These are phyloP conservation scores for Apostichopus leukothele DNA, from an alignment of 53 echinoderm and acorn worm genomes.

Conservation along the genomic window DNA sequence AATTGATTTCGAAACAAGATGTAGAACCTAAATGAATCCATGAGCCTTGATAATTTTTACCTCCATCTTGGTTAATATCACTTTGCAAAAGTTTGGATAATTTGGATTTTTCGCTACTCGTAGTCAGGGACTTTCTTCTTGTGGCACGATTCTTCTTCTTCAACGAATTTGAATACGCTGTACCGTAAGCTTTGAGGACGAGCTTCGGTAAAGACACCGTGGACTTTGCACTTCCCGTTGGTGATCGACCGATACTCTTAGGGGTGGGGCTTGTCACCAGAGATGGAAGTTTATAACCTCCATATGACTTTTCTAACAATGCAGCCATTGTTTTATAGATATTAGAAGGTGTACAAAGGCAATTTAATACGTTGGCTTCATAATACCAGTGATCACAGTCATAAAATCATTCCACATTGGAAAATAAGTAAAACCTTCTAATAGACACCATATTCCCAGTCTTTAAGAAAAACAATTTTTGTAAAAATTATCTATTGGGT, in stretches of 20 bases:
- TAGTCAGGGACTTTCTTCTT: conserved; percentile 7
- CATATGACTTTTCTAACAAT: conserved; percentile 15
- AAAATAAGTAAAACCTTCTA: background rate
- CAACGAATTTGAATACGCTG: background rate
- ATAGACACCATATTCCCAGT: no score
- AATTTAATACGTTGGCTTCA: no score
- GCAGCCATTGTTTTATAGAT: background rate
- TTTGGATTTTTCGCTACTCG: background rate
- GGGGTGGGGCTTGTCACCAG: conserved; percentile 19
- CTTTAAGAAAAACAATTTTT: no score
- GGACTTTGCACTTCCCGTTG: conserved; percentile 27
- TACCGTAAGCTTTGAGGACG: conserved; percentile 19
- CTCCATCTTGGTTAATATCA: background rate
- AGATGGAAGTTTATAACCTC: background rate
- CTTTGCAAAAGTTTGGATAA: conserved; percentile 3
- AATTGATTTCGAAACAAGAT: no score
- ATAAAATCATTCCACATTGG: background rate
- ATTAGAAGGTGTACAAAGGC: no score
- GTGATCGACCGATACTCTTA: conserved; percentile 4
- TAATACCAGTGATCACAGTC: no score
- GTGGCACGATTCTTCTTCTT: conserved; percentile 10
- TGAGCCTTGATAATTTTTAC: no score
- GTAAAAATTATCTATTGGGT: no score
- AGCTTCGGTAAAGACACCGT: conserved; percentile 5
- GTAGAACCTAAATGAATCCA: no score